Evolutionary conservation across 2,888 invertebrate species (phyloP), one percentile per base, ranked within the genome.

Genomic region (Erannis defoliaria): DNA sequence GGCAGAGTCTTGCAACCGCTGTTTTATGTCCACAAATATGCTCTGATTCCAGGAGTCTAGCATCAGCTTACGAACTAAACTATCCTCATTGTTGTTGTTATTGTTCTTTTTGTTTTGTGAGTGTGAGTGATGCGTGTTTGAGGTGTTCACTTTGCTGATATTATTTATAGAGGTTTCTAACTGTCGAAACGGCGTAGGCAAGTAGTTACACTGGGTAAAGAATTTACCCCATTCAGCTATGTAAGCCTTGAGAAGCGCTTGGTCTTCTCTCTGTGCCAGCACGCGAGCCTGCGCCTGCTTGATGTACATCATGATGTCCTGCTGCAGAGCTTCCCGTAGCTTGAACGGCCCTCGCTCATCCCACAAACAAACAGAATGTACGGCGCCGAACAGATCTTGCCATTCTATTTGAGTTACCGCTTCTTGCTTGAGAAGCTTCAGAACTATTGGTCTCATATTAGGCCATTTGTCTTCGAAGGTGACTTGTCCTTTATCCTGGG

Each of bases 211-310:
- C 86, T 99, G 99, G 4, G 98, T 97, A 84, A 99, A 99, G 93
- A 99, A 99, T 84, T 98, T 98, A 50, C 98, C 95, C 99, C 99
- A 99, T 90, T 99, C 99, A 5, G 96, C 95, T 74, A 99, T 99
- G 85, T 99, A 99, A 0, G 99, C 97, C 87, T 98, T 98, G 6
- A 99, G 93, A 35, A 99, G 94, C 0, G 98, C 98, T 83, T 99
- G 98, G 77, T 99, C 99, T 81, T 99, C 99, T 67, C 97, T 95
- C 81, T 99, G 97, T 0, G 97, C 96, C 68, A 98, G 93, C 1
- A 99, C 99, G 75, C 98, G 94, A 77, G 95, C 95, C 86, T 98
- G 98, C 29, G 98, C 98, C 84, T 98, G 97, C 81, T 97, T 97
- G 72, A 99, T 99, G 85, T 98, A 99, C 82, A 97, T 97, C 80